Percentiles rank a stretch among this genome's conserved stretches.
Conservation (phyloP, 2,113 vertebrate species). For the Sclerurus mexicanus region DNA sequence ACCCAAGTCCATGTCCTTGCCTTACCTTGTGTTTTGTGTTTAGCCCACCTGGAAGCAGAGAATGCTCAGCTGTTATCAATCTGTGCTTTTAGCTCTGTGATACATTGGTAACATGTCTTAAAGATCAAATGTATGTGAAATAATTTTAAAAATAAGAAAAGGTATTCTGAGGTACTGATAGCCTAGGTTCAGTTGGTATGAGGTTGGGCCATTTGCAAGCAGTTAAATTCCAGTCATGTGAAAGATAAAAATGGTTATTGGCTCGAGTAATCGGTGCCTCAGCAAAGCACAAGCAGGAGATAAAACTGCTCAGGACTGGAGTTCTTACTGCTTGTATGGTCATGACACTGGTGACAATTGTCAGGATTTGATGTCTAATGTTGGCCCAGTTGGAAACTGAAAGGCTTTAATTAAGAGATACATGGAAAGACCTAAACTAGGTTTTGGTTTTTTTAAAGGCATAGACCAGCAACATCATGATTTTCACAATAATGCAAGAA, state of each 20-base stretch:
- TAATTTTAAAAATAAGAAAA: background rate
- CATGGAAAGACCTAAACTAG: background rate
- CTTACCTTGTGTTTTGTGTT: rapidly evolving
- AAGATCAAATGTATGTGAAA: background rate
- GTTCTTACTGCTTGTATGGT: background rate
- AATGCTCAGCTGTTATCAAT: background rate
- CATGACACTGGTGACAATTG: rapidly evolving
- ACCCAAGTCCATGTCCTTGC: background rate
- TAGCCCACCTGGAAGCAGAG: background rate
- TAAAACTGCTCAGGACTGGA: background rate
- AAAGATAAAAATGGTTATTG: background rate
- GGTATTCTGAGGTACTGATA: background rate
- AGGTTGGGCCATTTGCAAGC: background rate
- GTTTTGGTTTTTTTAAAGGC: background rate
- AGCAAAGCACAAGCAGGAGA: background rate
- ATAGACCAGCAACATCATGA: background rate
- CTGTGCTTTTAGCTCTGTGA: background rate
- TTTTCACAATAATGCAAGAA: background rate
- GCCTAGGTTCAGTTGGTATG: background rate
- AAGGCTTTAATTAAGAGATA: background rate
- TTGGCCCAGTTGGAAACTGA: background rate
- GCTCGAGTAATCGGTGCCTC: background rate
- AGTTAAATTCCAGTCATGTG: background rate
- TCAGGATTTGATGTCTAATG: background rate
- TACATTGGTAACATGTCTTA: background rate